A percentile compares a stretch with the other conserved stretches of the same genome.
Conservation (phyloP, 2,797 vertebrate genomes). For the Babyrousa celebensis region DNA sequence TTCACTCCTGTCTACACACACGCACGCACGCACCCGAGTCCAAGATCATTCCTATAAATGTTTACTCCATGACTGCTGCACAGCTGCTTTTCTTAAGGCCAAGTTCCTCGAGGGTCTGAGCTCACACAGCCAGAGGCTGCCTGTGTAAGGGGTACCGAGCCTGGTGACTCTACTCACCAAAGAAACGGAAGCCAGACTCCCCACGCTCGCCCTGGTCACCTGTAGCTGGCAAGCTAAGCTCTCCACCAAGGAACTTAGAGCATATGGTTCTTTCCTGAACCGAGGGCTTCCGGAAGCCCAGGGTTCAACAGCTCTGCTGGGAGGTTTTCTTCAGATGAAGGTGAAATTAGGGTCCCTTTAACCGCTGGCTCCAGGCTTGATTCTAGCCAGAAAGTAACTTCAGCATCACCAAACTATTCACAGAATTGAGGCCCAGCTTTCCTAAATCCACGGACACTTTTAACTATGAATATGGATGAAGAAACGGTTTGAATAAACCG, state of each 20-base stretch:
- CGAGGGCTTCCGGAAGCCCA: constrained; percentile 21
- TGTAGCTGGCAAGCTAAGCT: not conserved
- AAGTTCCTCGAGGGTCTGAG: constrained; percentile 41
- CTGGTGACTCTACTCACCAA: constrained; percentile 36
- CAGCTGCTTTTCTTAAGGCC: not conserved
- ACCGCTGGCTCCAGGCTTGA: not conserved
- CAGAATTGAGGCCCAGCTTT: not conserved
- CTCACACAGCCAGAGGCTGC: constrained; percentile 13
- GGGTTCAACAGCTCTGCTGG: not conserved
- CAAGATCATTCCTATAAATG: not conserved
- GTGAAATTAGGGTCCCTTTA: constrained; percentile 54
- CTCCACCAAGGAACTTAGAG: not conserved
- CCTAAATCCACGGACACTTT: constrained; percentile 16
- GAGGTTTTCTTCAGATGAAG: constrained; percentile 49
- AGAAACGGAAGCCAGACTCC: not conserved
- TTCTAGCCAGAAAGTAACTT: constrained; percentile 34
- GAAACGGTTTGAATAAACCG: constrained; percentile 59
- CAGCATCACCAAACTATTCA: constrained; percentile 51
- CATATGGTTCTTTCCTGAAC: not conserved
- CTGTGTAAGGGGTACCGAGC: not conserved
- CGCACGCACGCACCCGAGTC: not conserved
- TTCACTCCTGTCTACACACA: not conserved
- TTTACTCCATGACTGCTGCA: constrained; percentile 36
- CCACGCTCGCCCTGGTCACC: not conserved
- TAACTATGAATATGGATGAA: constrained; percentile 59